Base-by-base conservation (phyloP, 2,888 invertebrate genomes). In the Auanema sp. region DNA sequence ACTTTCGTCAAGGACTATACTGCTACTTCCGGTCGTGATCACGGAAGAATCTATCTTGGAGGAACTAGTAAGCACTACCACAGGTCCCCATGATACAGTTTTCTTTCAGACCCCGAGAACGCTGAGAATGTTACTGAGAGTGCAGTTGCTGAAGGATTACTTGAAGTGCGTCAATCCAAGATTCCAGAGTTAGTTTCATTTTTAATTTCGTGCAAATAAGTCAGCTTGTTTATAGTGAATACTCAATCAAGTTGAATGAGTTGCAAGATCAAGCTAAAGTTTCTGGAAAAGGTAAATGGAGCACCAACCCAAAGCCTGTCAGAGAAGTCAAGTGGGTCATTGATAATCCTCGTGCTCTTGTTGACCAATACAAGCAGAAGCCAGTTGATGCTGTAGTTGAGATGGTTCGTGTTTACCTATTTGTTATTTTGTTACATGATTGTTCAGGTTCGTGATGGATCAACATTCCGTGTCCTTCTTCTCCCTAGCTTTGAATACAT, bases 321-420 rank as follows among this genome's bases (percentile, higher is more conserved):
- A 59, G 74, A 6, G 68, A 71, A 44, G 65, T 75, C 11, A 92
- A 90, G 84, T 94, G 94, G 92, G 88, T 88, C 2, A 88, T 93
- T 50, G 96, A 96, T 14, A 92, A 92, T 84, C 89, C 90, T n/a
- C 87, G 90, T 58, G 88, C 89, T 57, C 89, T 90, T 86, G 91
- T 96, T 3, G 93, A 94, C 80, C 90, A 92, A 80, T 89, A 89
- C 72, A 90, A 90, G 68, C 90, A 90, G 43, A 91, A 93, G 83
- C 93, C 92, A 0, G 87, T 96, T 5, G 91, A 86, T 76, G 87
- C 96, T 52, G 89, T 98, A 63, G 91, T 98, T 77, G 98, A 99
- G 84, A 93, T 95, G 87, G 96, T 98, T 23, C 40, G 44, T 60
- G 16, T 23, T 50, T n/a, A 10, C 33, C 21, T 47, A 33, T 25